phyloP scores from a whole-genome alignment of 1,140 invertebrate genomes.

The Hylaeus volcanicus region DNA sequence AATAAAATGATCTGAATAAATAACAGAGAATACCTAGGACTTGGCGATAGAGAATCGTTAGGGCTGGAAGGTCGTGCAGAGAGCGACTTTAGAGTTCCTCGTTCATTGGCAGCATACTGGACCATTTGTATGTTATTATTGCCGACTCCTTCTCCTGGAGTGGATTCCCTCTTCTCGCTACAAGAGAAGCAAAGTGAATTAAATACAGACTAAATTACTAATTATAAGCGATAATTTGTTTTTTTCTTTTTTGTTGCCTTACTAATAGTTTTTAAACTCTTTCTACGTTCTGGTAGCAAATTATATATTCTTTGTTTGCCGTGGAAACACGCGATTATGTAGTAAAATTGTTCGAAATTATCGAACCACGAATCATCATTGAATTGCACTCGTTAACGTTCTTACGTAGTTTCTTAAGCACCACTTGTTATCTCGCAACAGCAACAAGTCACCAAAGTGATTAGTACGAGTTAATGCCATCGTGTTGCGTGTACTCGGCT shows the following conservation, averaged over 20 bases:
- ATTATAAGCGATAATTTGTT: no score
- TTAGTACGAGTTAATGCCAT: background rate
- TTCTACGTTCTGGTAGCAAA: no score
- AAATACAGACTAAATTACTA: background rate
- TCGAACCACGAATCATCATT: no score
- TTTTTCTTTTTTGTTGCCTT: no score
- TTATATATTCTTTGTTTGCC: no score
- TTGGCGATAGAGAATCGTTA: conserved; percentile 71
- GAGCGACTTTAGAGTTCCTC: conserved; percentile 75
- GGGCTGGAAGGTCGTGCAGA: conserved; percentile 74
- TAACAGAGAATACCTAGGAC: conserved; percentile 71
- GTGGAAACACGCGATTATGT: no score
- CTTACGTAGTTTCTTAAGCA: background rate
- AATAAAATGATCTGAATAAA: no score
- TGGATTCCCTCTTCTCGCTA: conserved; percentile 73
- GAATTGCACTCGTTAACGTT: background rate
- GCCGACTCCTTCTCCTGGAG: conserved; percentile 70
- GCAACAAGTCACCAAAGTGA: background rate
- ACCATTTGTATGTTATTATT: conserved; percentile 80
- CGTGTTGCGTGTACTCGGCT: conserved; percentile 64
- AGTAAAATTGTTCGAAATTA: no score
- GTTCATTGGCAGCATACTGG: conserved; percentile 74
- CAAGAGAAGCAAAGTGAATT: conserved; percentile 33
- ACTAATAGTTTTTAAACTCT: no score
- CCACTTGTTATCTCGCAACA: no score